Percentiles rank a stretch among this genome's conserved stretches.
phyloP scores from a whole-genome alignment of 2,888 invertebrate genomes.

The Melitaea athalia region DNA sequence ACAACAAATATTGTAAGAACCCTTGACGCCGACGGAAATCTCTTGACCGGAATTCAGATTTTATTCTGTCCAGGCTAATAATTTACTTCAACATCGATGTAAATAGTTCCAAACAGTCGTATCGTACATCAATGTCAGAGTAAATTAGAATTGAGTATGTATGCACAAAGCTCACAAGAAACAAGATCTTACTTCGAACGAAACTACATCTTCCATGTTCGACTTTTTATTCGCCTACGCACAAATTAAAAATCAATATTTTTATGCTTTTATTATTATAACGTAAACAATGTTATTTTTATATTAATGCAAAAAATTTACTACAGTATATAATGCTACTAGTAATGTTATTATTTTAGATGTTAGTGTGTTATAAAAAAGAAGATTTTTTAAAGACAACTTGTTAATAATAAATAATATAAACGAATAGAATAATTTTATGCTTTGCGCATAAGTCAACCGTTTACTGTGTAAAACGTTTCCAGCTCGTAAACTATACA shows the following conservation, averaged over 20 bases:
- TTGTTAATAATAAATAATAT: too few relatives aligned
- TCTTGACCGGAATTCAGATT: slow-evolving; percentile 30
- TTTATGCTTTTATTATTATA: too few relatives aligned
- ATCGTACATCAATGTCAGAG: slow-evolving; percentile 23
- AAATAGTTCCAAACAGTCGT: slow-evolving; percentile 15
- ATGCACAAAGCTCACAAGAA: not conserved
- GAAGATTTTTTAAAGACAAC: too few relatives aligned
- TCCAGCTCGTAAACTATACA: not conserved
- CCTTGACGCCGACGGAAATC: slow-evolving; percentile 13
- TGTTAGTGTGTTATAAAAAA: too few relatives aligned
- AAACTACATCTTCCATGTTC: not conserved
- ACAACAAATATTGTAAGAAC: slow-evolving; percentile 11
- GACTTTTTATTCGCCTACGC: not conserved
- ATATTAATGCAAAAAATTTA: too few relatives aligned
- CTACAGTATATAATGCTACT: too few relatives aligned
- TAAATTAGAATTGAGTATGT: slow-evolving; percentile 11
- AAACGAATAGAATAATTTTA: too few relatives aligned
- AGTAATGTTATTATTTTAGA: too few relatives aligned
- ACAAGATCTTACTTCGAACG: not conserved
- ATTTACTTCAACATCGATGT: slow-evolving; percentile 20
- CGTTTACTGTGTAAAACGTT: not conserved
- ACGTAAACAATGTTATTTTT: too few relatives aligned
- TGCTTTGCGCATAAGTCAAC: not conserved
- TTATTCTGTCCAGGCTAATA: slow-evolving; percentile 24
- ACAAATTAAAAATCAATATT: not conserved